Evolutionary conservation across 2,888 invertebrate genomes (phyloP), one percentile per base, ranked within the genome.

Genomic region (Abrostola triplasia): DNA sequence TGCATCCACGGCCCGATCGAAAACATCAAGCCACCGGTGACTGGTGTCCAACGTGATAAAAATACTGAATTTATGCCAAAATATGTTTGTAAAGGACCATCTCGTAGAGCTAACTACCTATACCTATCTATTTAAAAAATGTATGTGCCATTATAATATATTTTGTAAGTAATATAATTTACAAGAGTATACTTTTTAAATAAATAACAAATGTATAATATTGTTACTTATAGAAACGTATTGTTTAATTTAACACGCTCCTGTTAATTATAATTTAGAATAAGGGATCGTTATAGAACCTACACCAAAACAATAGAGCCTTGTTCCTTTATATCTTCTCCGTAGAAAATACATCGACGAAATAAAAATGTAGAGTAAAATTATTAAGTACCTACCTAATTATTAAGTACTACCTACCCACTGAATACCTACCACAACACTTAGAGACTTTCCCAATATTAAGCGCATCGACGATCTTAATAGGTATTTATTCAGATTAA

Each of bases 121-220:
- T 48, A 40, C 47, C 13, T 53, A 65, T 51, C 47, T 56, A 73
- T 69, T 77, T 71, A 52, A 76, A 63, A n/a, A 62, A 65, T 13
- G 9, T 57, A 74, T 69, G 76, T 77, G 76, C 74, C 74, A 77
- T 77, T 62, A 63, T 24, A n/a, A 67, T 65, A 55, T 59, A 24
- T 24, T 24, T 49, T 74, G 12, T 74, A 77, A 67, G 64, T 63
- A 41, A 47, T 47, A 24, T 13, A 58, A 68, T 66, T 64, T 68
- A 71, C 47, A 38, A 40, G 36, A 67, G 51, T 61, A 36, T 63
- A 61, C 60, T 40, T 67, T 69, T 67, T 67, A 11, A 68, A 77
- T 59, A 63, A 63, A 64, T 40, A 59, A 59, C 47, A 64, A 65
- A 59, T 49, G 38, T 41, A 59, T 47, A 53, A 53, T 64, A 72